phyloP scores from a whole-genome alignment of 2,888 invertebrate genomes.

The Sicus ferrugineus region DNA sequence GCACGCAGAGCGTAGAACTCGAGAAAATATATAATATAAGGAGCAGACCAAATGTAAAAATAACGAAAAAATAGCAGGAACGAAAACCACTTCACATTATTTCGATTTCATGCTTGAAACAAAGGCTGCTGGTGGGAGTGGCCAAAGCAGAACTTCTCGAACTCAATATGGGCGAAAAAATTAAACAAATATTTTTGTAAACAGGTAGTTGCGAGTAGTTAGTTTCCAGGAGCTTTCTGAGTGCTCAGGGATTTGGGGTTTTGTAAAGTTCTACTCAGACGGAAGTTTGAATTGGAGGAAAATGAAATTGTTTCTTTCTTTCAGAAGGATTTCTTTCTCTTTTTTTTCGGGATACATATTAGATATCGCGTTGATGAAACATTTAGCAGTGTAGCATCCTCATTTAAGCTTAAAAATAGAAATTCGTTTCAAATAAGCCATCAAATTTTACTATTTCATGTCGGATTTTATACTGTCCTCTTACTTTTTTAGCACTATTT shows the following conservation, averaged over 20 bases:
- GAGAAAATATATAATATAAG: not conserved
- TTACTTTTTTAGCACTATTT: not conserved
- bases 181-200: constrained; percentile 4
- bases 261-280: too few species aligned
- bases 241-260: too few species aligned
- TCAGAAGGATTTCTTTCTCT: too few species aligned
- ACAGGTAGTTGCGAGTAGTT: not conserved
- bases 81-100: constrained; percentile 26
- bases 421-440: too few species aligned
- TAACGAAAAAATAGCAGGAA: not conserved
- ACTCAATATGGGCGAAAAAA: not conserved
- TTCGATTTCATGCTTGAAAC: constrained; percentile 20
- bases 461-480: not conserved
- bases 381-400: too few species aligned
- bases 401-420: too few species aligned
- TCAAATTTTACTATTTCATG: not conserved
- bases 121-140: not conserved
- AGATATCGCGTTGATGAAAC: too few species aligned
- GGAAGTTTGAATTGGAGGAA: too few species aligned
- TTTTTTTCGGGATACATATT: too few species aligned
- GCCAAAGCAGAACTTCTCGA: not conserved
- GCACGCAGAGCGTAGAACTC: not conserved
- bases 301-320: too few species aligned
- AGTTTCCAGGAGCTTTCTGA: not conserved
- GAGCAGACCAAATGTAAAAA: not conserved